Evolutionary conservation across 2,113 vertebrate species (phyloP).

Genomic region (Ailurus styani): DNA sequence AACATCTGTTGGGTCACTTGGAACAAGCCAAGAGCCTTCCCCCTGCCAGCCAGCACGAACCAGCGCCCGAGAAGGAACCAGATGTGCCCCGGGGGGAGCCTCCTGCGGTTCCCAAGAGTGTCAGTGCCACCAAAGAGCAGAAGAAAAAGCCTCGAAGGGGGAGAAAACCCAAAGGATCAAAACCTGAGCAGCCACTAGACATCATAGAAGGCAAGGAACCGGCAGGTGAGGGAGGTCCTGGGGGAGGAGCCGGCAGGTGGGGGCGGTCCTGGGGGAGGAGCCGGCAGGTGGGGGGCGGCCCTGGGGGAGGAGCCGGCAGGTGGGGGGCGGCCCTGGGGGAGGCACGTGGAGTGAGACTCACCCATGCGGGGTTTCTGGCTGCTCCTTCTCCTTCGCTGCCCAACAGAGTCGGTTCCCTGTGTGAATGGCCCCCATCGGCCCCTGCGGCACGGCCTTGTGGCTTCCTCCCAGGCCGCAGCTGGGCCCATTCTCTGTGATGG

Average conservation of each 20-base stretch:
- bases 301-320: not conserved
- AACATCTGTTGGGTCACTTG: constrained; percentile 84
- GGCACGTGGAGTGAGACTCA: accelerated
- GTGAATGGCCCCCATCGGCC: accelerated
- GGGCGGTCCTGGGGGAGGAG: not conserved
- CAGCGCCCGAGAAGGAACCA: constrained; percentile 73
- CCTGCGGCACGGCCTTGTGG: accelerated
- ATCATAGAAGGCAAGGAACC: constrained; percentile 75
- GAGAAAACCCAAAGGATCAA: constrained; percentile 86
- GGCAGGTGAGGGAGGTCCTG: constrained; percentile 81
- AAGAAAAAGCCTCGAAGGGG: constrained; percentile 86
- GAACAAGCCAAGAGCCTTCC: constrained; percentile 81
- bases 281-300: not conserved
- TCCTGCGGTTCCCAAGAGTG: not conserved
- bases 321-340: not conserved
- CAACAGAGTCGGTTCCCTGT: accelerated
- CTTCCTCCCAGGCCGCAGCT: not conserved
- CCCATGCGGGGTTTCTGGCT: accelerated
- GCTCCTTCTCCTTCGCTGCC: not conserved
- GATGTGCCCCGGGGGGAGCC: constrained; percentile 57
- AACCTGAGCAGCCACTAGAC: constrained; percentile 73
- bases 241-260: not conserved
- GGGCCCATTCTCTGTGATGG: accelerated
- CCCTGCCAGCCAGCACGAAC: constrained; percentile 61
- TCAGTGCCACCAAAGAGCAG: constrained; percentile 63